Evolutionary conservation across 2,113 vertebrate species (phyloP).

Genomic region (Peromyscus maniculatus): DNA sequence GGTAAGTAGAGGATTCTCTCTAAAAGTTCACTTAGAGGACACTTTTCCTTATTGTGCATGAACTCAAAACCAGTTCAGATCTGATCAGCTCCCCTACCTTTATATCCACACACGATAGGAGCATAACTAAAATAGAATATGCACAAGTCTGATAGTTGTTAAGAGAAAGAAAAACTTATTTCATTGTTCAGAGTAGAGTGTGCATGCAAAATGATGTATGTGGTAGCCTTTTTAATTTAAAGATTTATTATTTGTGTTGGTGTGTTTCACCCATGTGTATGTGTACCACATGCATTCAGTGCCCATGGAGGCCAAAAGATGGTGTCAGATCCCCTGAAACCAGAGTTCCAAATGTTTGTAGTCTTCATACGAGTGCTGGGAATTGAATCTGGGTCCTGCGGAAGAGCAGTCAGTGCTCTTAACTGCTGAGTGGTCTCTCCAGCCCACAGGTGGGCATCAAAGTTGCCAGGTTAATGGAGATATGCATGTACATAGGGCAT

Average conservation of each 20-base stretch:
- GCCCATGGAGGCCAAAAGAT: neutral
- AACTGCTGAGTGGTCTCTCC: too few relatives aligned
- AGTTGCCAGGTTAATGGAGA: neutral
- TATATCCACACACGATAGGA: neutral
- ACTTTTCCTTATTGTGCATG: neutral
- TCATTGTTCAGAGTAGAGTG: neutral
- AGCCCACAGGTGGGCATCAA: neutral
- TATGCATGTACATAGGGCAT: neutral
- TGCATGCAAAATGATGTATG: neutral
- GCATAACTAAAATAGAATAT: neutral
- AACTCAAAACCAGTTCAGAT: neutral
- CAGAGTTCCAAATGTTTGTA: neutral
- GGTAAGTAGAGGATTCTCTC: neutral
- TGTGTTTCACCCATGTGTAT: neutral
- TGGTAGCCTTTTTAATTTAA: neutral
- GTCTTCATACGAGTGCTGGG: neutral
- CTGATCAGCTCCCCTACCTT: neutral
- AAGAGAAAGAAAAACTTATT: neutral
- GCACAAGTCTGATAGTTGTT: neutral
- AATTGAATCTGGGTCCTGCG: neutral
- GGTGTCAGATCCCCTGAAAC: neutral
- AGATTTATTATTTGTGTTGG: too few relatives aligned
- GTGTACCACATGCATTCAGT: neutral
- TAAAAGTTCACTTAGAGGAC: neutral
- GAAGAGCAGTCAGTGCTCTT: neutral